phyloP scores from a whole-genome alignment of 2,113 vertebrate genomes.

The Aphyosemion australe region DNA sequence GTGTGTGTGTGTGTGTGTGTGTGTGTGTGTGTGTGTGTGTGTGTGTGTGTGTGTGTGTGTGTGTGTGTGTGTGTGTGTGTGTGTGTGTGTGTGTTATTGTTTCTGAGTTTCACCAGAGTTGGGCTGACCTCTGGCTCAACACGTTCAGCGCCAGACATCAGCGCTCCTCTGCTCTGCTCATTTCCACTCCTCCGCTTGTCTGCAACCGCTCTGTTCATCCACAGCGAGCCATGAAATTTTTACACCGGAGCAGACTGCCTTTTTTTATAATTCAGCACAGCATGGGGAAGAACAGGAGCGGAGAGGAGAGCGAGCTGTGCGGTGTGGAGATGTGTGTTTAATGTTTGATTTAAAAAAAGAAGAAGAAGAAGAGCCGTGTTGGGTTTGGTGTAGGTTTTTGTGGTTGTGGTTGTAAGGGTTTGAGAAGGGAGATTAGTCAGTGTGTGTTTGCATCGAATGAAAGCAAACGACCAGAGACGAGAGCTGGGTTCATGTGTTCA shows the following conservation, averaged over 20 bases:
- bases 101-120: constrained; percentile 57
- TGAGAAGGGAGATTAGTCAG: constrained; percentile 4
- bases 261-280: constrained; percentile 54
- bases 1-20: constrained; percentile 30
- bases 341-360: constrained; percentile 50
- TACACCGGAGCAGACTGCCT: constrained; percentile 48
- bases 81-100: constrained; percentile 52
- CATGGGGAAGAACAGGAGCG: constrained; percentile 22
- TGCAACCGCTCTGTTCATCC: constrained; percentile 61
- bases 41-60: constrained; percentile 41
- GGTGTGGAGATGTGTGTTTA: constrained; percentile 19
- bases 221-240: constrained; percentile 61
- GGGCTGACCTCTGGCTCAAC: constrained; percentile 67
- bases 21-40: constrained; percentile 27
- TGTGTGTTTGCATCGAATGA: constrained; percentile 8
- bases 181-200: constrained; percentile 71
- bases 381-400: constrained; percentile 1
- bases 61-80: constrained; percentile 17
- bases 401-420: constrained; percentile 25
- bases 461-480: constrained; percentile 21
- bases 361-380: neutral
- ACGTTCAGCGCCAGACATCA: constrained; percentile 68
- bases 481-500: constrained; percentile 42
- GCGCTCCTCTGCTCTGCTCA: constrained; percentile 59
- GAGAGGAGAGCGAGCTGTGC: neutral